Base-by-base conservation (phyloP, 2,888 invertebrate species). In the Gisinianus flammeolus region DNA sequence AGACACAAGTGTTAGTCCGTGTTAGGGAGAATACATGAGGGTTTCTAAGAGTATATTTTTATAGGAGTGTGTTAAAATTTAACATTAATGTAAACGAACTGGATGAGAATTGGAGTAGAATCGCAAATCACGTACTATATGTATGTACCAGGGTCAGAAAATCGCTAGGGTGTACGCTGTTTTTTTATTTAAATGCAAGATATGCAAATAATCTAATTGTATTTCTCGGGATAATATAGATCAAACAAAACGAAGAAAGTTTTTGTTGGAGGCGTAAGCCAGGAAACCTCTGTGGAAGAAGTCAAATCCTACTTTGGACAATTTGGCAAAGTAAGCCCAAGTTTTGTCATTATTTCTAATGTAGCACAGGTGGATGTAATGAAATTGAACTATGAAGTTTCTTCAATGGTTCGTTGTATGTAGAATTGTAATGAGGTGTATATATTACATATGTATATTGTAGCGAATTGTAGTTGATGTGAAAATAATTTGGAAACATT, bases 191-290 rank as follows among this genome's bases (percentile, higher is more conserved):
- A n/a, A n/a, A n/a, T n/a, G n/a, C n/a, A n/a, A n/a, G n/a, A n/a
- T 24, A 58, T 24, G 22, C 33, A 28, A 30, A 26, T 66, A 26
- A n/a, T n/a, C n/a, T n/a, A n/a, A 22, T 28, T 26, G 28, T 28
- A 24, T 66, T 30, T 67, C 26, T 31, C 22, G n/a, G 56, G 44
- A 62, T 54, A 69, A 19, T 56, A 26, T 64, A 82, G 81, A 68
- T 83, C 83, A 69, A 85, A 84, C 82, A 85, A 85, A 78, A 86
- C 86, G 71, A 86, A 86, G 81, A 86, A 86, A 83, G 85, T 86
- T 78, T 86, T 86, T 79, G 86, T 86, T 31, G 86, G 86, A 28
- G 86, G 86, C 8, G 86, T 86, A 30, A 86, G 86, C 79, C 86
- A 86, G 79, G 86, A 86, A 77, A 86, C 86, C 12, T 85, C 86